Evolutionary conservation across 2,113 vertebrate genomes (phyloP), one percentile per base, ranked within the genome.

Genomic region (Takifugu flavidus): DNA sequence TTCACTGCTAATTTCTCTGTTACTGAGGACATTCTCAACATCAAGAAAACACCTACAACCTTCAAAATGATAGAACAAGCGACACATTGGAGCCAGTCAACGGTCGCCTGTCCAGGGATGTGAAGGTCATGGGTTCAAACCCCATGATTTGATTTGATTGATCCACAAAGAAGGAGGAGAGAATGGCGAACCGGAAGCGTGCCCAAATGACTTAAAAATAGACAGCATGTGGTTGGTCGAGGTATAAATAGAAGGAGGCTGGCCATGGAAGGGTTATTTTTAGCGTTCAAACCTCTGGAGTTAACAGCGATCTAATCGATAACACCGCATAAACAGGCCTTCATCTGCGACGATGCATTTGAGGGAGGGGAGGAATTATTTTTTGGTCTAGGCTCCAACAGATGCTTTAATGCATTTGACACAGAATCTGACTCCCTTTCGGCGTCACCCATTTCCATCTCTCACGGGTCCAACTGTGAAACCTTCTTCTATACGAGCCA

Each of bases 161-260:
- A 78, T 71, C 74, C 80, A 73, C 73, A 72, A 73, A 74, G 82
- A 73, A 74, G 82, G 62, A 61, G 60, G 64, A 56, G 76, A 77
- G 75, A 82, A 82, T 31, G 29, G 65, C 70, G 61, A 69, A 6
- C 29, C 7, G 61, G 72, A 61, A 27, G 50, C 49, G 45, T 20
- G 73, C 78, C 83, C 82, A 84, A 80, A 74, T 70, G 60, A 15
- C 54, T 65, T 82, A 80, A 80, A 87, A 88, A 88, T 86, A 90
- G 82, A 82, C 57, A 56, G 52, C 70, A 20, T 20, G 20, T 74
- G 80, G 86, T 86, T 87, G 78, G 88, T 85, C 76, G 82, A 39
- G 49, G 57, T 42, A 89, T 86, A 90, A 82, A 78, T 60, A 70
- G 69, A 79, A 76, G 75, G 74, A 63, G 82, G 72, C 74, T 82